Evolutionary conservation across 2,888 invertebrate genomes (phyloP).

Genomic region (Drosophila hamatofila): DNA sequence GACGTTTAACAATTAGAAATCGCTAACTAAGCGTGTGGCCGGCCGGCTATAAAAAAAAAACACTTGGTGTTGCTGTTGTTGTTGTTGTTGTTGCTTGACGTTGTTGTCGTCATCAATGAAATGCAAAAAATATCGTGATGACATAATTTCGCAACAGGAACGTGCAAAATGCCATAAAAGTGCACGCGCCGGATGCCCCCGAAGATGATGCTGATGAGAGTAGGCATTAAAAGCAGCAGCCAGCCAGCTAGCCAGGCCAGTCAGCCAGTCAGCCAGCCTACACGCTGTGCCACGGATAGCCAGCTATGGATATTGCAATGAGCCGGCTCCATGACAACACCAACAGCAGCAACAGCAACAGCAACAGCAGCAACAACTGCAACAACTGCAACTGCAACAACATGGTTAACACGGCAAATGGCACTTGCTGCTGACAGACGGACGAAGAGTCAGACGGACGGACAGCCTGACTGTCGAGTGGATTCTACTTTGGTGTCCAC

Average conservation of each 20-base stretch:
- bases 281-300: slow-evolving; percentile 48
- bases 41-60: slow-evolving; percentile 38
- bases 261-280: slow-evolving; percentile 30
- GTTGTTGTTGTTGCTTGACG: slow-evolving; percentile 11
- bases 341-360: slow-evolving; percentile 16
- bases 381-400: slow-evolving; percentile 29
- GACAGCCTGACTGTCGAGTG: slow-evolving; percentile 27
- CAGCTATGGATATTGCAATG: slow-evolving; percentile 60
- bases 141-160: slow-evolving; percentile 63
- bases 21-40: slow-evolving; percentile 41
- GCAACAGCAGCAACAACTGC: too few species aligned
- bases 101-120: slow-evolving; percentile 45
- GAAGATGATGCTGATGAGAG: slow-evolving; percentile 26
- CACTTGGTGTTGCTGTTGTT: not conserved
- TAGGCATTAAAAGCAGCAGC: slow-evolving; percentile 25
- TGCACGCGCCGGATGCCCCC: slow-evolving; percentile 51
- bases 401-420: slow-evolving; percentile 63
- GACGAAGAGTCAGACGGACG: not conserved
- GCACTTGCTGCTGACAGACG: slow-evolving; percentile 57
- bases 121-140: slow-evolving; percentile 64
- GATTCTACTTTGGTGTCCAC: slow-evolving; percentile 40
- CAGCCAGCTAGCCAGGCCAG: slow-evolving; percentile 22
- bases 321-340: slow-evolving; percentile 36
- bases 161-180: slow-evolving; percentile 65
- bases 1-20: slow-evolving; percentile 19